A percentile compares a stretch with the other conserved stretches of the same genome.
Conservation (phyloP, 2,113 vertebrate species). For the Urocolius indicus region DNA sequence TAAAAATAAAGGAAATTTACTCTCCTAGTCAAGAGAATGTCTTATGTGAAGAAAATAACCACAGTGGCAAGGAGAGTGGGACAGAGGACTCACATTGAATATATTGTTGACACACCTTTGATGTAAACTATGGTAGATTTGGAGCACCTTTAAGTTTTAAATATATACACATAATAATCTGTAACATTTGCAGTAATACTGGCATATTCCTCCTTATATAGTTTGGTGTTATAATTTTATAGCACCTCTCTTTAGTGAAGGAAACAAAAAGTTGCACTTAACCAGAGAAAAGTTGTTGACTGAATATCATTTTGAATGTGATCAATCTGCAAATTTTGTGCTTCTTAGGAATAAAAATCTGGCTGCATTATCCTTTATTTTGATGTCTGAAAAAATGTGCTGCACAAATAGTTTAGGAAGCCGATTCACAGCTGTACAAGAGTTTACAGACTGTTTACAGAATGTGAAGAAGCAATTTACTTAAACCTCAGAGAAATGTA, state of each 20-base stretch:
- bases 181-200: not conserved
- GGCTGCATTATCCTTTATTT: not conserved
- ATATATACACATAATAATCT: not conserved
- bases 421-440: constrained; percentile 1
- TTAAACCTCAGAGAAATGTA: not conserved
- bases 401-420: constrained; percentile 1
- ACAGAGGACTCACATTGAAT: not conserved
- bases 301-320: not conserved
- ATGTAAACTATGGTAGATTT: not conserved
- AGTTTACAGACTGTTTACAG: not conserved
- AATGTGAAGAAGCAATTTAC: not conserved
- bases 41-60: not conserved
- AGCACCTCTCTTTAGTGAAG: not conserved
- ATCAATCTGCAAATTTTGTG: not conserved
- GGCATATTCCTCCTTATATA: not conserved
- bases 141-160: not conserved
- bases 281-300: not conserved
- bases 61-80: not conserved
- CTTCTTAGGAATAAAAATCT: not conserved
- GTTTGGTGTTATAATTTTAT: not conserved
- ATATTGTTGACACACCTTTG: not conserved
- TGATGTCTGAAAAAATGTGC: not conserved
- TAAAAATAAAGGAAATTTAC: not conserved
- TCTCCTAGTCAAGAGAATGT: not conserved
- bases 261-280: not conserved